Conservation (phyloP, 1,140 invertebrate genomes). For the Leptinotarsa lineolata region DNA sequence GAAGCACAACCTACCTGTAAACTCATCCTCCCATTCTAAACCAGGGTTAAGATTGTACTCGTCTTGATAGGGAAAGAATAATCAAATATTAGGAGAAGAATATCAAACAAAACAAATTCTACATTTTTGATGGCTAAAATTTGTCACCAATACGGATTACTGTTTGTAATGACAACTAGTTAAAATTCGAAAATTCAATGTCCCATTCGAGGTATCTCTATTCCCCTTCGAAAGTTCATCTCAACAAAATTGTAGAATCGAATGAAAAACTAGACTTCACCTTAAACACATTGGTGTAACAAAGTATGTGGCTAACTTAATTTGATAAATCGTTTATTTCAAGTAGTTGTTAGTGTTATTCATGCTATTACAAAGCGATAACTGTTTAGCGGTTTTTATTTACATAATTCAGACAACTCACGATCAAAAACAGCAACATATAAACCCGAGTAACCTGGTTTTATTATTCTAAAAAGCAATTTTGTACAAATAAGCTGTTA, state of each 20-base stretch:
- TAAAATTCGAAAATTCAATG: not conserved
- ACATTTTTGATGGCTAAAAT: constrained; percentile 22
- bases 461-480: not conserved
- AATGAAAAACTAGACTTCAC: not conserved
- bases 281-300: not conserved
- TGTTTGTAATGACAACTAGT: not conserved
- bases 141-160: not conserved
- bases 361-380: constrained; percentile 19
- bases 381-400: constrained; percentile 11
- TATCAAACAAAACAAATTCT: constrained; percentile 13
- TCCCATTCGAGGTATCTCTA: not conserved
- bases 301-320: too few species aligned
- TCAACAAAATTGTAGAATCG: constrained; percentile 3
- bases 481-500: constrained; percentile 20
- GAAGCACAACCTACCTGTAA: constrained; percentile 89
- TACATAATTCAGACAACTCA: constrained; percentile 6
- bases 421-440: not conserved
- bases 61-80: constrained; percentile 71
- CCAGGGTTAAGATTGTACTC: constrained; percentile 98
- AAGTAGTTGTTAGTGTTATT: not conserved
- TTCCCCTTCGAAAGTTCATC: not conserved
- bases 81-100: constrained; percentile 39
- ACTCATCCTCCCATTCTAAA: constrained; percentile 99
- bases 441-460: constrained; percentile 8
- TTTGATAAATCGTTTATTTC: too few species aligned